Evolutionary conservation across 2,113 vertebrate genomes (phyloP), one percentile per base, ranked within the genome.

Genomic region (Hyla sarda): DNA sequence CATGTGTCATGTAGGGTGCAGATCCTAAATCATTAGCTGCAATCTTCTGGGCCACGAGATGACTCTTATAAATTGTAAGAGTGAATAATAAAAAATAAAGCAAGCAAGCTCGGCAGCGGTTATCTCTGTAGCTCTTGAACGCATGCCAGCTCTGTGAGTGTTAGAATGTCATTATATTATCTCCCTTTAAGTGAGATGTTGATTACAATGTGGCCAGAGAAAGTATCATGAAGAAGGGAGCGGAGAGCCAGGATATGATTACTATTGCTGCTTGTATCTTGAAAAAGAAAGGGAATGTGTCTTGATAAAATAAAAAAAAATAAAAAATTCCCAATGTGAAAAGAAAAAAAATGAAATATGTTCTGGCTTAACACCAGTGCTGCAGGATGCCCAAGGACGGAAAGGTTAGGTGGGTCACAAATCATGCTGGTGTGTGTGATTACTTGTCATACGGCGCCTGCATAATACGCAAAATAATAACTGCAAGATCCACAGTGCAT

Each of bases 101-200:
- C 47, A 52, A 54, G 47, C 28, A 82, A 50, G 56, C 56, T 50
- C 9, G 25, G 45, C 65, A 19, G 60, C 60, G 2, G 80, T 50
- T 82, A 82, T 82, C 79, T 82, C 60, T 21, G 25, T 19, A 12
- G 80, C 62, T 82, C 25, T 82, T 69, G 80, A 50, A 52, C 8
- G 28, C 7, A 16, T 82, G 80, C 80, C 80, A 82, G 62, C 62
- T 67, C 62, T 52, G 34, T 25, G 30, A 69, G 80, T 52, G 60
- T 82, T 32, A 71, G 79, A 82, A 69, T 82, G 80, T 52, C 80
- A 82, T 71, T 82, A 48, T 81, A 62, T 81, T 82, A 82, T 82
- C 80, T 82, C 47, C 30, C 80, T 82, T 71, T 82, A 82, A 67
- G 45, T 82, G 47, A 82, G 60, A 82, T 82, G 80, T 71, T 71